These are phyloP conservation scores for Apaloderma vittatum DNA, from an alignment of 2,113 vertebrate species.

Conservation along the genomic window DNA sequence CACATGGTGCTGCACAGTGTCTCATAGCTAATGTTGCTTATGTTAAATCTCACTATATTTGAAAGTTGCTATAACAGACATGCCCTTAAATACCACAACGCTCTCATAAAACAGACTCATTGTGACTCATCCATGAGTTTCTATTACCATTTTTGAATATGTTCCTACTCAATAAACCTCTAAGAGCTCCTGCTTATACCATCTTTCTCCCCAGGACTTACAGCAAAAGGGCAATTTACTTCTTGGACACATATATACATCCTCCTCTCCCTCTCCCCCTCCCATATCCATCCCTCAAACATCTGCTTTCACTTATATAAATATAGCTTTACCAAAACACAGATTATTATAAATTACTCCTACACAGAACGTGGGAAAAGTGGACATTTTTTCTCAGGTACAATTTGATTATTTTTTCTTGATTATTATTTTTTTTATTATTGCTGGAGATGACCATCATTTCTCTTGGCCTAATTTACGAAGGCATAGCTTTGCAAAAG, in stretches of 20 bases:
- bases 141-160: neutral
- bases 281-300: no score
- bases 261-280: no score
- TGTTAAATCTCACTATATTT: neutral
- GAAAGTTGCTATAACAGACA: neutral
- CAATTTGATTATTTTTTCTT: neutral
- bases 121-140: neutral
- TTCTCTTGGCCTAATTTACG: neutral
- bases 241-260: rapidly evolving
- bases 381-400: neutral
- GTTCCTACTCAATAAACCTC: neutral
- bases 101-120: neutral
- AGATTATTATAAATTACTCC: neutral
- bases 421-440: neutral
- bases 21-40: neutral
- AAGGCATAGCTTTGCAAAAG: neutral
- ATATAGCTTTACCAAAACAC: neutral
- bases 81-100: neutral
- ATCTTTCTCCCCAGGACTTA: neutral
- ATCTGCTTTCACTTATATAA: neutral
- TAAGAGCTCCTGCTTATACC: neutral
- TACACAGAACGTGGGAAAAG: neutral
- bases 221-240: neutral
- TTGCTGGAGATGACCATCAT: neutral
- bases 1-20: rapidly evolving